Percentiles rank a stretch among this genome's conserved stretches.
Conservation (phyloP, 2,113 vertebrate genomes). For the Sorex fumeus region DNA sequence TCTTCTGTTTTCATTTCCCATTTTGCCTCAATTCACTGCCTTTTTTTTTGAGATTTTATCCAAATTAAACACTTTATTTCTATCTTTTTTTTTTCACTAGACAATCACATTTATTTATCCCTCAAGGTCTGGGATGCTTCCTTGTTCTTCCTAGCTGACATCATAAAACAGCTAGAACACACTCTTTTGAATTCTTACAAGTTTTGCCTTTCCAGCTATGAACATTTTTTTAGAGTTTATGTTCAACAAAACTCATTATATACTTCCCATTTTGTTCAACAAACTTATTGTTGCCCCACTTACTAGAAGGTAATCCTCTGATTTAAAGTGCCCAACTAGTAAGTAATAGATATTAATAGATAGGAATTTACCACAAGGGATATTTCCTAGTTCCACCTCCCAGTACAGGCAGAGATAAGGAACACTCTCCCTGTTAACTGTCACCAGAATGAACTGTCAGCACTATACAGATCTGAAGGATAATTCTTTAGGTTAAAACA, state of each 20-base stretch:
- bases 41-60: not conserved
- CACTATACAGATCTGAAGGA: not conserved
- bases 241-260: no score
- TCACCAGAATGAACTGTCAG: no score
- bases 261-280: not conserved
- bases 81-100: not conserved
- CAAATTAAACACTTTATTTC: not conserved
- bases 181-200: not conserved
- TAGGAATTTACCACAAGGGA: not conserved
- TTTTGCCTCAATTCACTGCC: not conserved
- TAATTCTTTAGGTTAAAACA: not conserved
- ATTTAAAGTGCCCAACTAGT: rapidly evolving
- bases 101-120: not conserved
- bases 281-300: not conserved
- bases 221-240: no score
- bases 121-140: no score
- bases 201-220: not conserved
- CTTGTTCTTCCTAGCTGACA: not conserved
- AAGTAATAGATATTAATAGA: not conserved
- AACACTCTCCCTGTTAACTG: not conserved
- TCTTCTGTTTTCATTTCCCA: not conserved
- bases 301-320: rapidly evolving
- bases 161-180: no score
- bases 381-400: not conserved
- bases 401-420: no score